Evolutionary conservation across 2,888 invertebrate species (phyloP), one percentile per base, ranked within the genome.

Genomic region (Bursaphelenchus okinawaensis): DNA sequence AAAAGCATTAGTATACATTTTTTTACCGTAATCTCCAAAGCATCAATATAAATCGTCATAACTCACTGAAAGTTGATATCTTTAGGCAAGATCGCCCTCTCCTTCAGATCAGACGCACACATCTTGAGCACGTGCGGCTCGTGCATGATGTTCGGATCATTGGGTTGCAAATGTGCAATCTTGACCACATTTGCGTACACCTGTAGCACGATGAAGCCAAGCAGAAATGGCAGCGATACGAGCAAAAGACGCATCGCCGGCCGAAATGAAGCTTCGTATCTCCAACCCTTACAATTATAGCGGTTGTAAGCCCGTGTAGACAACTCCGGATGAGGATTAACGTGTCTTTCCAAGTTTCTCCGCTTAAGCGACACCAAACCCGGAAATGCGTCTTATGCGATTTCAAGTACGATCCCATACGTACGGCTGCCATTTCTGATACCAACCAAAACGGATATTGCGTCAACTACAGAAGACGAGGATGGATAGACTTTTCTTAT

Each of bases 131-230:
- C 71, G 20, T 74, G 60, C 22, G 71, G 68, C 22, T 71, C 71
- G 59, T 71, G 74, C 57, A 68, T 62, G 29, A 75, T 71, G 31
- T 50, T 71, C 24, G 71, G 71, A n/a, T 75, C 61, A 55, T 71
- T 71, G 12, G 71, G 71, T 27, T 72, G 68, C 26, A 71, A 28
- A 64, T 71, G 71, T n/a, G 71, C 71, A 52, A 71, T 71, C 23
- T 63, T 20, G 19, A 62, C 60, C 19, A 19, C 57, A 27, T 29
- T 56, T 26, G 57, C n/a, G 12, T 4, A 56, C 23, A 56, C 28
- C 19, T 26, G 27, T 23, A 56, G 27, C 12, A 56, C 16, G 6
- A n/a, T n/a, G 28, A 26, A 56, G 50, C 20, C 19, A 1, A 56
- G 27, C 57, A 56, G 23, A 54, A 26, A 24, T 19, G 54, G 26